phyloP scores from a whole-genome alignment of 23 tunicate genomes.

The Ascidia mentula region DNA sequence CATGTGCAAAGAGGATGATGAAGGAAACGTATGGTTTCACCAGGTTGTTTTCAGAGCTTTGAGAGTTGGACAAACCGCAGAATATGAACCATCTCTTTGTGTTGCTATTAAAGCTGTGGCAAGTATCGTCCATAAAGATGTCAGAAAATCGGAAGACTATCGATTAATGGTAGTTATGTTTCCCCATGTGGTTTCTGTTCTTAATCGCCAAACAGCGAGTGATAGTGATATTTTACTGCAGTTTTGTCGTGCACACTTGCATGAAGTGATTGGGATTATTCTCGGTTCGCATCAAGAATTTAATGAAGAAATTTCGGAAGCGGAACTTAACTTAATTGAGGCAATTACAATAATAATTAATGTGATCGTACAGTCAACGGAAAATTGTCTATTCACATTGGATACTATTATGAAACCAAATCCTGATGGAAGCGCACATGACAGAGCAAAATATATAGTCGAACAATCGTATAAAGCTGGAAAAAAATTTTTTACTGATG shows the following conservation, averaged over 20 bases:
- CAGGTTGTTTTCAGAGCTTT: not conserved
- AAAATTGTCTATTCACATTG: not conserved
- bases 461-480: not conserved
- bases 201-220: not conserved
- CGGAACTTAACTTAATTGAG: not conserved
- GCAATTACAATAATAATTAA: not conserved
- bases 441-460: not conserved
- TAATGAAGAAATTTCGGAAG: not conserved
- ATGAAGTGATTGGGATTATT: not conserved
- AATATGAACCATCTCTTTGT: no score
- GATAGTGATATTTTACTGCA: not conserved
- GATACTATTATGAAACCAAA: not conserved
- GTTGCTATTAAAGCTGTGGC: not conserved
- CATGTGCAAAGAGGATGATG: not conserved
- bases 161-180: not conserved
- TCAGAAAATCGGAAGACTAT: not conserved
- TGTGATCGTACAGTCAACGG: not conserved
- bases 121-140: not conserved
- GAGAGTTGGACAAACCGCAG: no score
- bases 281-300: not conserved
- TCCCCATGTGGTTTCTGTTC: not conserved
- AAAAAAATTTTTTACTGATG: not conserved
- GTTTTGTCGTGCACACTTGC: not conserved
- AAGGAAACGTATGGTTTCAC: not conserved
- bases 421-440: not conserved